Conservation (phyloP, 2,797 vertebrate species). For the Pitangus sulphuratus region DNA sequence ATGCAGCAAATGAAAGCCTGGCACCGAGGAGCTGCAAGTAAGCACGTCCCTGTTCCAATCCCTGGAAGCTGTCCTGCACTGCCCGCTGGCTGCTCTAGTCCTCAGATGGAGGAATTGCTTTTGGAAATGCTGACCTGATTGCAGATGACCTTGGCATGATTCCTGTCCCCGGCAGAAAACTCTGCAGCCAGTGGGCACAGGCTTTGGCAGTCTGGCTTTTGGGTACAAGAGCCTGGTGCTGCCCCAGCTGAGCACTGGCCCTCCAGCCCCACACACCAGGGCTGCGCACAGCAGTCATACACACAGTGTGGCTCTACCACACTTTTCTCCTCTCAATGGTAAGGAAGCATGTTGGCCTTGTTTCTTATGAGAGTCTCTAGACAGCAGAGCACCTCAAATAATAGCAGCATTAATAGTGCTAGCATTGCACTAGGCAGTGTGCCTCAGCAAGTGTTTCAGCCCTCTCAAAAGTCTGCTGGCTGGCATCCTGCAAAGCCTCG, state of each 20-base stretch:
- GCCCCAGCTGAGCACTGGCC: not conserved
- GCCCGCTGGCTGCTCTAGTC: not conserved
- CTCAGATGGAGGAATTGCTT: not conserved
- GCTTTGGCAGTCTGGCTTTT: not conserved
- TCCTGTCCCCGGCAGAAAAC: rapidly evolving
- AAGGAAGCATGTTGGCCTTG: not conserved
- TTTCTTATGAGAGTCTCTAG: not conserved
- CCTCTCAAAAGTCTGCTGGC: not conserved
- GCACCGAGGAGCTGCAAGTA: not conserved
- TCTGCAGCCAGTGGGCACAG: rapidly evolving
- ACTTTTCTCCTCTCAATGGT: rapidly evolving
- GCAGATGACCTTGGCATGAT: not conserved
- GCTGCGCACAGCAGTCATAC: rapidly evolving
- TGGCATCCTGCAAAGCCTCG: not conserved
- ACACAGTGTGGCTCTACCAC: not conserved
- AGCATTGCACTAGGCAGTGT: not conserved
- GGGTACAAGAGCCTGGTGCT: rapidly evolving
- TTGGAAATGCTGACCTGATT: not conserved
- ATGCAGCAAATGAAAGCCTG: not conserved
- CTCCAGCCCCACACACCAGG: rapidly evolving
- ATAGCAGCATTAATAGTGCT: not conserved
- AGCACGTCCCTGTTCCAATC: not conserved
- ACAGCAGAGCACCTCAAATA: not conserved
- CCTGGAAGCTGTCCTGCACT: not conserved
- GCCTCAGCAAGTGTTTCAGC: not conserved